Base-by-base conservation (phyloP, 2,888 invertebrate genomes). In the Drosophila incognita region DNA sequence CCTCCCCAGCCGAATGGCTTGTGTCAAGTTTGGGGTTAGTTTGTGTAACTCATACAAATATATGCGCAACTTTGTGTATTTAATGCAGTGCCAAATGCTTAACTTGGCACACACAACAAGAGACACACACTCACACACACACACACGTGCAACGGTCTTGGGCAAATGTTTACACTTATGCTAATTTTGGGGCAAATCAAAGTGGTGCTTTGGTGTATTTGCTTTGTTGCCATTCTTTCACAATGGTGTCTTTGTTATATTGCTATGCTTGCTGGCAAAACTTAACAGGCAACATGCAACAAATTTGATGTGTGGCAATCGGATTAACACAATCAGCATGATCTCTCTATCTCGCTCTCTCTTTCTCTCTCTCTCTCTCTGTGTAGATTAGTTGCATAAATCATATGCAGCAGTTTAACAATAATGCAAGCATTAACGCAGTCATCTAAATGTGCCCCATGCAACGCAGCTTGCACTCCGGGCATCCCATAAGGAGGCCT, bases 51-150 rank as follows among this genome's bases (percentile, higher is more conserved):
- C 78, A 40, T 52, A 36, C 67, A 77, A 72, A 81, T 80, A 64
- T 81, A 65, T 74, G 76, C 65, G 33, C 59, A 71, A 84, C 81
- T 70, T 72, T 69, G 76, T 84, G 87, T 85, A 84, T 84, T 87
- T 87, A 87, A 85, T 85, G 87, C 86, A 85, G 79, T 86, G 85
- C 69, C 85, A 74, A 82, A 76, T 83, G 81, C 77, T 85, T 87
- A 74, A 71, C 76, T 85, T 81, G 73, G 58, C 68, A 67, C 46
- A 52, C 29, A 62, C 31, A 65, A 35, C 63, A 51, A 62, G n/a
- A 38, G 35, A 49, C 21, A 57, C 48, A 33, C 27, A 27, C 27
- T 35, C 24, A 40, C 27, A 27, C 27, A 40, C 24, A 40, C 24
- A 54, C n/a, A 40, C n/a, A 2, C 1, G 6, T 46, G 46, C 24